These are phyloP conservation scores for Nineta flava DNA, from an alignment of 2,888 invertebrate species.

Conservation along the genomic window DNA sequence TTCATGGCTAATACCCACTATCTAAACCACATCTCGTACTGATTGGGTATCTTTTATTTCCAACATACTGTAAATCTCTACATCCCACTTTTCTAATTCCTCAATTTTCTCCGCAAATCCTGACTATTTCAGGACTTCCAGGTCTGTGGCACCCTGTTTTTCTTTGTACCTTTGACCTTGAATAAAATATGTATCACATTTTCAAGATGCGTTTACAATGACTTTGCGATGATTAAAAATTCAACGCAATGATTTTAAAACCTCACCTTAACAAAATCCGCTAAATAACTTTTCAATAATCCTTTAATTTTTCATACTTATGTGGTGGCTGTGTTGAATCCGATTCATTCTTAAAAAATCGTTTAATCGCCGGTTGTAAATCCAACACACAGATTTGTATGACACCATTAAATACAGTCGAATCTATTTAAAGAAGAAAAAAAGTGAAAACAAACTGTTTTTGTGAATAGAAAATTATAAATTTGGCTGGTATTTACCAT, in stretches of 20 bases:
- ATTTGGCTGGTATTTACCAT: constrained; percentile 46
- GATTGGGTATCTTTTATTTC: no score
- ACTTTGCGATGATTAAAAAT: neutral
- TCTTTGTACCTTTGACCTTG: neutral
- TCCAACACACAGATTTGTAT: constrained; percentile 75
- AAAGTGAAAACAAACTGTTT: constrained; percentile 3
- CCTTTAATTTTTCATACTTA: constrained; percentile 61
- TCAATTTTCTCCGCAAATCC: no score
- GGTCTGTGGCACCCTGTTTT: no score
- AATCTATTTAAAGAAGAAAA: constrained; percentile 30
- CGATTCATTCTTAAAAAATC: constrained; percentile 43
- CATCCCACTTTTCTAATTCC: no score
- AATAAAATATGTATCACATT: neutral
- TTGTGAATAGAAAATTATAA: constrained; percentile 2
- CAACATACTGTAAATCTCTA: no score
- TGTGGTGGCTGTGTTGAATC: constrained; percentile 51
- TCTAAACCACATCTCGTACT: no score
- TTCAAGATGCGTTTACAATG: neutral
- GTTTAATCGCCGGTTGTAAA: constrained; percentile 57
- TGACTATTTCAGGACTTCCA: no score
- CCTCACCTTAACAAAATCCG: constrained; percentile 51
- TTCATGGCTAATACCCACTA: no score
- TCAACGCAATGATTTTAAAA: no score
- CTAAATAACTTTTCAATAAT: constrained; percentile 57
- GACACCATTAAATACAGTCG: constrained; percentile 74